These are phyloP conservation scores for Andrena hattorfiana DNA, from an alignment of 2,888 invertebrate species.

Conservation along the genomic window DNA sequence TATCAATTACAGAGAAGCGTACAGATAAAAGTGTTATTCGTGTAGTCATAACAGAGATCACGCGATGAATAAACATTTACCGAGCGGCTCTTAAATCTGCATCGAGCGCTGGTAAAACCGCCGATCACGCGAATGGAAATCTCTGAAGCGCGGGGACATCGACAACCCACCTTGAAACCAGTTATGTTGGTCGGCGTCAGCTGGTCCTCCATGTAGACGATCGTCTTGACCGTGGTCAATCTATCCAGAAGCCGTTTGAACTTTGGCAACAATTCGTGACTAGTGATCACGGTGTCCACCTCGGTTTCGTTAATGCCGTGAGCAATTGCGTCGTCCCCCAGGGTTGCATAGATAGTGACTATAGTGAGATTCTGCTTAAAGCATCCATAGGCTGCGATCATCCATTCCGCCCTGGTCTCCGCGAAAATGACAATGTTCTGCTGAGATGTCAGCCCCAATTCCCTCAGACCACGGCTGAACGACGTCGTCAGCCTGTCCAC, in stretches of 20 bases:
- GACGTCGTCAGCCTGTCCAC: constrained; percentile 91
- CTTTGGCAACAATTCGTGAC: constrained; percentile 96
- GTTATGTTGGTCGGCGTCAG: constrained; percentile 89
- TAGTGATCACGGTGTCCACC: constrained; percentile 96
- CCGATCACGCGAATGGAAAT: background rate
- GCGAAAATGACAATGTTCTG: constrained; percentile 97
- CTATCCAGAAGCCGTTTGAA: constrained; percentile 91
- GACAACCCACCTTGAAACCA: constrained; percentile 87
- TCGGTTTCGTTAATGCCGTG: constrained; percentile 99
- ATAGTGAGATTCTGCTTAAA: constrained; percentile 95
- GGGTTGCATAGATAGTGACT: constrained; percentile 98
- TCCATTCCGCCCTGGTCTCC: constrained; percentile 99
- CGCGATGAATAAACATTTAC: background rate
- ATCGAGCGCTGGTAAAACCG: background rate
- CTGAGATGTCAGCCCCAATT: constrained; percentile 90
- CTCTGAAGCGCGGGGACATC: background rate
- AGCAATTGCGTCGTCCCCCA: constrained; percentile 98
- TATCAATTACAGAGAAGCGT: no score
- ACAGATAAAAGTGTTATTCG: no score
- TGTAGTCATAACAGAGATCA: no score
- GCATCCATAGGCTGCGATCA: constrained; percentile 97
- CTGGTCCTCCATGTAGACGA: constrained; percentile 96
- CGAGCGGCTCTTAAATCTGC: background rate
- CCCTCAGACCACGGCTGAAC: constrained; percentile 94
- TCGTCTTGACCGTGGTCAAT: constrained; percentile 91